These are phyloP conservation scores for Callipepla californica DNA, from an alignment of 2,113 vertebrate species.

Conservation along the genomic window DNA sequence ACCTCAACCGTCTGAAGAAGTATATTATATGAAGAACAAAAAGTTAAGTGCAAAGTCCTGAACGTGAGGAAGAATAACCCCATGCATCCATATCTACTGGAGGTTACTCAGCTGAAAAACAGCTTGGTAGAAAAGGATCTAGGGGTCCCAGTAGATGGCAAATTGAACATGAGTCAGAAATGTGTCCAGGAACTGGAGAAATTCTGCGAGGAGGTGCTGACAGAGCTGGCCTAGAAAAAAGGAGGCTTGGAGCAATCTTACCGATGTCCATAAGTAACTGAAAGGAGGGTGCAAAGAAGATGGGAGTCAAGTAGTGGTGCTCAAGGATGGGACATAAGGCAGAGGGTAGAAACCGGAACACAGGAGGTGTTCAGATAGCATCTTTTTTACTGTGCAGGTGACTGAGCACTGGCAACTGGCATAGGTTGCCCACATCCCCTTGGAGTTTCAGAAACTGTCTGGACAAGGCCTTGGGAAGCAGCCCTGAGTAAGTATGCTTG, in stretches of 20 bases:
- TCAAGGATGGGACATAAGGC: background rate
- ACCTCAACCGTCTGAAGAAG: background rate
- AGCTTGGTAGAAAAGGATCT: background rate
- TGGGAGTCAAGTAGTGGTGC: background rate
- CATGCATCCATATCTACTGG: background rate
- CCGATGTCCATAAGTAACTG: background rate
- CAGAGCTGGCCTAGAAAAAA: background rate
- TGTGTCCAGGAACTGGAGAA: background rate
- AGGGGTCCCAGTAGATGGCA: background rate
- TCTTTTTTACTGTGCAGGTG: background rate
- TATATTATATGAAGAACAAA: background rate
- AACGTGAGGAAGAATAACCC: background rate
- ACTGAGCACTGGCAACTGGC: background rate
- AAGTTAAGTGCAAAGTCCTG: background rate
- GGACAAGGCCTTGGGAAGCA: background rate
- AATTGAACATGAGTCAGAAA: background rate
- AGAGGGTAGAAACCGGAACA: background rate
- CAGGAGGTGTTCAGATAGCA: background rate
- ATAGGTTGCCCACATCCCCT: background rate
- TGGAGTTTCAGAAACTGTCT: background rate
- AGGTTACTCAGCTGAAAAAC: background rate
- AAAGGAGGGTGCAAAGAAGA: background rate
- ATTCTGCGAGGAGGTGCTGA: background rate
- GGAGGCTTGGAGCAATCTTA: background rate
- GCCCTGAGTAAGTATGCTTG: background rate